Conservation (phyloP, 2,113 vertebrate genomes). For the Hydropotes inermis region DNA sequence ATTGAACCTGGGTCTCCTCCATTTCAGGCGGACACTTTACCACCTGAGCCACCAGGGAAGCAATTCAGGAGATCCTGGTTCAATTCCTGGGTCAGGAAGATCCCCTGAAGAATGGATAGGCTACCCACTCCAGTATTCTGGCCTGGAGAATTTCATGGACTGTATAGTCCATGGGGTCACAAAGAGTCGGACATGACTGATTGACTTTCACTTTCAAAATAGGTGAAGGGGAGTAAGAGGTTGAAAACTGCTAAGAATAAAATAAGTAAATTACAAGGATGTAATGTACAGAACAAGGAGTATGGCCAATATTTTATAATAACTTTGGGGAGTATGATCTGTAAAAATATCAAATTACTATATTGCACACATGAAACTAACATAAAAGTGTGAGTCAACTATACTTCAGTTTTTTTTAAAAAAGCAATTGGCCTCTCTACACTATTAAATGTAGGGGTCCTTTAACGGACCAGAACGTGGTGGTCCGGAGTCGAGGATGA, state of each 20-base stretch:
- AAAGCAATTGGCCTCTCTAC: neutral
- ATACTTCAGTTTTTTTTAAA: neutral
- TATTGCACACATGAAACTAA: neutral
- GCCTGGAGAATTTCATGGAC: neutral
- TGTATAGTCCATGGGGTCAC: neutral
- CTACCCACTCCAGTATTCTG: neutral
- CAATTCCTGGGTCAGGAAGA: neutral
- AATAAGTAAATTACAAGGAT: neutral
- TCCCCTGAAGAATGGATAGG: neutral
- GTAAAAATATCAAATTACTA: neutral
- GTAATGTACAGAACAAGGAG: neutral
- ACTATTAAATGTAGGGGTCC: neutral
- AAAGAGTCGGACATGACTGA: neutral
- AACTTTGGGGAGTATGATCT: neutral
- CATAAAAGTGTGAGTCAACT: neutral
- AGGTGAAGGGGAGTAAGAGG: neutral
- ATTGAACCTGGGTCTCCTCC: rapidly evolving
- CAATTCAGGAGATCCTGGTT: neutral
- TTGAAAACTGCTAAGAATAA: neutral
- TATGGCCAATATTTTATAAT: neutral
- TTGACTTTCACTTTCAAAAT: neutral
- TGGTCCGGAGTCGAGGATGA: too few relatives aligned
- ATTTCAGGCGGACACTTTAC: neutral
- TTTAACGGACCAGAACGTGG: too few relatives aligned
- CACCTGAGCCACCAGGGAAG: neutral